These are phyloP conservation scores for Pachycephus smyrnensis DNA, from an alignment of 2,888 invertebrate genomes.

Conservation along the genomic window DNA sequence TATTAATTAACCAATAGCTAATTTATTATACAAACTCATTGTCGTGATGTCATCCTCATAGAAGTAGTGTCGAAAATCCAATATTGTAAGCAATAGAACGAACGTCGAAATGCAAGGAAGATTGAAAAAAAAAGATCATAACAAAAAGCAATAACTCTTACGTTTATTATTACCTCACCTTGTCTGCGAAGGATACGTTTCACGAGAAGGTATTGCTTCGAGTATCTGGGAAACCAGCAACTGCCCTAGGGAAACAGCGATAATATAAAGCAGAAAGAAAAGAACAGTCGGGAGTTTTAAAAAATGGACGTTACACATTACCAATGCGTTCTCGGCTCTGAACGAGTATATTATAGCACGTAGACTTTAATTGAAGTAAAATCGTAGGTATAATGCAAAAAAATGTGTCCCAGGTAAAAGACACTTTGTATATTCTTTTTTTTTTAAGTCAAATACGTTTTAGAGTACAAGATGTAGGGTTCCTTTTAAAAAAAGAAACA, in stretches of 20 bases:
- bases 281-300: too few relatives aligned
- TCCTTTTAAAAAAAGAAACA: too few relatives aligned
- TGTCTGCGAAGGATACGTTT: constrained; percentile 31
- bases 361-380: constrained; percentile 21
- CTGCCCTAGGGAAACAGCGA: constrained; percentile 54
- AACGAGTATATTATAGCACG: constrained; percentile 4
- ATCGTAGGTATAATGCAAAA: constrained; percentile 40
- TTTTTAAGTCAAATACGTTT: too few relatives aligned
- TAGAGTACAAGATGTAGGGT: too few relatives aligned
- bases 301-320: constrained; percentile 22
- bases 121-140: constrained; percentile 34
- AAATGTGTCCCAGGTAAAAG: too few relatives aligned
- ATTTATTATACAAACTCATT: constrained; percentile 12
- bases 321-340: constrained; percentile 25
- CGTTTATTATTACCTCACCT: constrained; percentile 54
- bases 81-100: constrained; percentile 49
- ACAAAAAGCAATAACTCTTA: constrained; percentile 42
- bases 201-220: constrained; percentile 23
- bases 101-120: constrained; percentile 32
- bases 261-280: constrained; percentile 39
- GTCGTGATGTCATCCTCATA: constrained; percentile 28
- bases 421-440: too few relatives aligned
- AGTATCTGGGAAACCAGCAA: constrained; percentile 51
- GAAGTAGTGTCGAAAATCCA: constrained; percentile 35
- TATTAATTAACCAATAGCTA: constrained; percentile 22